phyloP scores from a whole-genome alignment of 2,113 vertebrate genomes.

The Mus spicilegus region DNA sequence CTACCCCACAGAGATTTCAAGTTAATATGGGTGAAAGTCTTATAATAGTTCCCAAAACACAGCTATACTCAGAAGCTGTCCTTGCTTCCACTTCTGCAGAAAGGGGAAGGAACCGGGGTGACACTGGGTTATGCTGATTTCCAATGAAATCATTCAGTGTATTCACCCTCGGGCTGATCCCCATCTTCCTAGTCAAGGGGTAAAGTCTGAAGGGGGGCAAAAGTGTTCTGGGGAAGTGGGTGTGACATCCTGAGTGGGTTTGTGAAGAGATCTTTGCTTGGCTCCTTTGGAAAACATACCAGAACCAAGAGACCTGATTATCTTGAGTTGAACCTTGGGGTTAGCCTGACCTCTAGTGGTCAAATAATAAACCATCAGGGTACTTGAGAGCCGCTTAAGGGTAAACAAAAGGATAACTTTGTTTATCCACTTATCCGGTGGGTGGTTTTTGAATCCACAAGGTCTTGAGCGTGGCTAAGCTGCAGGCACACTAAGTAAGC shows the following conservation, averaged over 20 bases:
- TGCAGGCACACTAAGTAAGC: no score
- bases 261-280: background rate
- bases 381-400: background rate
- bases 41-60: background rate
- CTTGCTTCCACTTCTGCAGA: background rate
- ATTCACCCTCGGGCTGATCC: background rate
- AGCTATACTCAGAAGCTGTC: background rate
- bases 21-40: background rate
- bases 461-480: background rate
- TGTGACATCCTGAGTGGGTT: background rate
- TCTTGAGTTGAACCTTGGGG: slow-evolving; percentile 34
- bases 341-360: slow-evolving; percentile 85
- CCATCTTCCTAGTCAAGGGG: background rate
- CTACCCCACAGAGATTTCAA: background rate
- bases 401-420: no score
- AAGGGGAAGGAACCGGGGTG: no score
- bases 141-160: background rate
- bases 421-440: background rate
- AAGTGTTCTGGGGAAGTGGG: background rate
- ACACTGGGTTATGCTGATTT: background rate
- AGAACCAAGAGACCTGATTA: background rate
- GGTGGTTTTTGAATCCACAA: background rate
- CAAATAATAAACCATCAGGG: slow-evolving; percentile 1
- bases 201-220: background rate
- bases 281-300: background rate